A percentile compares a stretch with the other conserved stretches of the same genome.
These are phyloP conservation scores for Enteromius fasciolatus DNA, from an alignment of 2,797 vertebrate genomes.

Conservation along the genomic window DNA sequence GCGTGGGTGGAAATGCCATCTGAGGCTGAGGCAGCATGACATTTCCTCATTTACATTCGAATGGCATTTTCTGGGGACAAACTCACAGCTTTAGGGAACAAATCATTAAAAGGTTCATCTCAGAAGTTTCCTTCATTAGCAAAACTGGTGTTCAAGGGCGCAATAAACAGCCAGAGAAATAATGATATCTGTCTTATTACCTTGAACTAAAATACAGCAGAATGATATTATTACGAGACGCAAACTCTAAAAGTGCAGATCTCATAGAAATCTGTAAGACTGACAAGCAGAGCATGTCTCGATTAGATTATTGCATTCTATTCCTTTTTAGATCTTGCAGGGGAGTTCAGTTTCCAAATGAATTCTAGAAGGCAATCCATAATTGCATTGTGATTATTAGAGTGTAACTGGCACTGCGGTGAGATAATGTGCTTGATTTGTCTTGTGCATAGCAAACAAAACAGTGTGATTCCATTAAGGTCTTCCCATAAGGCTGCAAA, in stretches of 20 bases:
- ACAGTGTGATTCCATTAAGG: constrained; percentile 38
- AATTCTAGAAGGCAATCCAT: constrained; percentile 34
- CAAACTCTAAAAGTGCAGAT: not conserved
- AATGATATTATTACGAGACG: constrained; percentile 6
- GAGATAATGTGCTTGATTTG: constrained; percentile 51
- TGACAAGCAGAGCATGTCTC: not conserved
- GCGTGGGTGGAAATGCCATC: not conserved
- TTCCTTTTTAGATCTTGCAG: constrained; percentile 19
- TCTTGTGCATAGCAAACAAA: constrained; percentile 36
- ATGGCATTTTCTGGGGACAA: constrained; percentile 1
- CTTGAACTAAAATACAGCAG: not conserved
- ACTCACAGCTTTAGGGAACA: constrained; percentile 11
- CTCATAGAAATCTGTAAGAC: not conserved
- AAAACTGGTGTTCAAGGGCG: not conserved
- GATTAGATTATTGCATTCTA: constrained; percentile 27
- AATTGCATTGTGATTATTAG: constrained; percentile 52
- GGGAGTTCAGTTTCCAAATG: constrained; percentile 30
- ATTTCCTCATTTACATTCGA: constrained; percentile 1
- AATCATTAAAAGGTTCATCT: constrained; percentile 7
- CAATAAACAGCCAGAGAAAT: constrained; percentile 19
- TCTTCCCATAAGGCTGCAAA: constrained; percentile 20
- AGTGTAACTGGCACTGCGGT: constrained; percentile 42
- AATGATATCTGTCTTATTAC: constrained; percentile 40
- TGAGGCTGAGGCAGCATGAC: not conserved
- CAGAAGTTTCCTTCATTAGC: not conserved